A percentile compares a stretch with the other conserved stretches of the same genome.
These are phyloP conservation scores for Mormyrops boulengeri DNA, from an alignment of 2,797 vertebrate species.

Conservation along the genomic window DNA sequence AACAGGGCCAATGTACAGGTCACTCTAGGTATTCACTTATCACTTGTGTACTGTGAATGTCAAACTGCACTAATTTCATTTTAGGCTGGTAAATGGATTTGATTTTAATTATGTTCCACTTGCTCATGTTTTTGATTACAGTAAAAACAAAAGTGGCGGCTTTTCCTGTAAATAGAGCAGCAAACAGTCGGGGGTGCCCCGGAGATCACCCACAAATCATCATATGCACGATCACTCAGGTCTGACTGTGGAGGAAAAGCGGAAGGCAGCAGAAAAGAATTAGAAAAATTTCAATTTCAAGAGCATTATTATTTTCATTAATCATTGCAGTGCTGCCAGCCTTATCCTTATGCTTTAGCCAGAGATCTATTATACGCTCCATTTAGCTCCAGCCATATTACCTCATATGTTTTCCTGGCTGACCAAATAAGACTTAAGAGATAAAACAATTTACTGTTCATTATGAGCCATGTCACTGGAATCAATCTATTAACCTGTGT, in stretches of 20 bases:
- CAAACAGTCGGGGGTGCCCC: neutral
- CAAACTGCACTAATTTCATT: slow-evolving; percentile 21
- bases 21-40: slow-evolving; percentile 20
- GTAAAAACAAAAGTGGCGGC: neutral
- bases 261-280: slow-evolving; percentile 65
- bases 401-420: slow-evolving; percentile 99
- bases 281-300: slow-evolving; percentile 99
- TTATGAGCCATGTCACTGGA: slow-evolving; percentile 99
- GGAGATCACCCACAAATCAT: slow-evolving; percentile 40
- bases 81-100: slow-evolving; percentile 26
- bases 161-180: neutral
- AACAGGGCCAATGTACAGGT: slow-evolving; percentile 28
- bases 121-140: neutral
- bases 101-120: slow-evolving; percentile 30
- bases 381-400: slow-evolving; percentile 99
- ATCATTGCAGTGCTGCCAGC: slow-evolving; percentile 94
- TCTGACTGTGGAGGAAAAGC: slow-evolving; percentile 63
- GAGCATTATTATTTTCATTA: slow-evolving; percentile 99
- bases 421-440: slow-evolving; percentile 99
- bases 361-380: slow-evolving; percentile 99
- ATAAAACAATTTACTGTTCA: slow-evolving; percentile 99
- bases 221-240: slow-evolving; percentile 77
- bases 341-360: slow-evolving; percentile 95
- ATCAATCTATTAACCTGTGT: slow-evolving; percentile 99
- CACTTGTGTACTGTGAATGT: slow-evolving; percentile 7